These are phyloP conservation scores for Amblyopsis hoosieri DNA, from an alignment of 2,797 vertebrate genomes.

Conservation along the genomic window DNA sequence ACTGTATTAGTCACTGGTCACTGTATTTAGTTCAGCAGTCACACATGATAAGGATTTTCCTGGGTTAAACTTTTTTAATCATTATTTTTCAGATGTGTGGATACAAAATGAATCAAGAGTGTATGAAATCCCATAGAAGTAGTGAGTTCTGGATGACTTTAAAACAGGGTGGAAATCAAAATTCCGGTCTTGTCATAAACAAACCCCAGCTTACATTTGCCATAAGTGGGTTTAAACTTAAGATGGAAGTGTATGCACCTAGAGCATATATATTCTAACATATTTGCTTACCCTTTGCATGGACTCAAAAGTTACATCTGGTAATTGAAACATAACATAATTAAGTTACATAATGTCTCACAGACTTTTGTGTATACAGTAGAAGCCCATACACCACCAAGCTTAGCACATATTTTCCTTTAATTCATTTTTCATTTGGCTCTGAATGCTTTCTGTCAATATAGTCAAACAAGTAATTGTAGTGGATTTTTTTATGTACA, in stretches of 20 bases:
- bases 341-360: constrained; percentile 81
- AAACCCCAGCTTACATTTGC: constrained; percentile 58
- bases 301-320: constrained; percentile 76
- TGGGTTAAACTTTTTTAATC: too few relatives aligned
- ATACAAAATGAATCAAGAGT: constrained; percentile 25
- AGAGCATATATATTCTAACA: constrained; percentile 56
- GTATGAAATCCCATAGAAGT: constrained; percentile 35
- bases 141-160: constrained; percentile 59
- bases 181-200: constrained; percentile 54
- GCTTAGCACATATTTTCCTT: constrained; percentile 81
- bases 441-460: constrained; percentile 66
- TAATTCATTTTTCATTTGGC: constrained; percentile 82
- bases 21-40: not conserved
- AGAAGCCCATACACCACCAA: constrained; percentile 66
- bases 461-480: constrained; percentile 57
- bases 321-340: constrained; percentile 84
- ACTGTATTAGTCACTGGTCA: too few relatives aligned
- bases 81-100: not conserved
- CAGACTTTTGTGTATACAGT: constrained; percentile 75
- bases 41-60: too few relatives aligned
- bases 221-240: constrained; percentile 61
- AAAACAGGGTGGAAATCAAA: constrained; percentile 41
- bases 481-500: constrained; percentile 35
- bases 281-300: constrained; percentile 82
- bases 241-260: constrained; percentile 58